A percentile compares a stretch with the other conserved stretches of the same genome.
Evolutionary conservation across 1,140 invertebrate species (phyloP).

Genomic region (Neodiprion virginianus): DNA sequence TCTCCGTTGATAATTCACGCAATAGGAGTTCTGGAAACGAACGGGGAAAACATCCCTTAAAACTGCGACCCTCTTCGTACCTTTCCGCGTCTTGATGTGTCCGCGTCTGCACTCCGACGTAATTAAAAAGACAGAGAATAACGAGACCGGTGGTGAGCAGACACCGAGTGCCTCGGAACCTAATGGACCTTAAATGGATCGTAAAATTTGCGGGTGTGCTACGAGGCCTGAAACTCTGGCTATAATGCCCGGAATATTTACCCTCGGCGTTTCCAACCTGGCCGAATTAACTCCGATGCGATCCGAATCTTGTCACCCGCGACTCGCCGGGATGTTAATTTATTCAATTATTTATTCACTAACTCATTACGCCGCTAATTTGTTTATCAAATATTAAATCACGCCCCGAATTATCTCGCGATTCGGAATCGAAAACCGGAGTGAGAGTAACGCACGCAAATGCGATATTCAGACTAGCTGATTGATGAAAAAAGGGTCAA

Average conservation of each 20-base stretch:
- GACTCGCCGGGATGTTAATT: background rate
- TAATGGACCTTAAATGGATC: background rate
- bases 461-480: no score
- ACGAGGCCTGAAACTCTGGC: background rate
- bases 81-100: background rate
- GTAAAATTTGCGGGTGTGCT: background rate
- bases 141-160: background rate
- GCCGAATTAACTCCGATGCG: background rate
- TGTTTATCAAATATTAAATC: background rate
- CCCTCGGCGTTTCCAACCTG: background rate
- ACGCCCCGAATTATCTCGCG: background rate
- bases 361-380: background rate
- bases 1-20: background rate
- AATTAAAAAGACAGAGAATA: constrained; percentile 4
- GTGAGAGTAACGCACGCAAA: no score
- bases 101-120: background rate
- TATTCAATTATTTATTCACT: background rate
- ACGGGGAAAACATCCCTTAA: constrained; percentile 1
- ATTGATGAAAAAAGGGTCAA: no score
- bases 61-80: background rate
- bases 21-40: background rate
- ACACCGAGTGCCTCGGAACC: background rate
- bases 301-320: background rate
- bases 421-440: no score
- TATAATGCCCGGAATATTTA: background rate